These are phyloP conservation scores for Cyprinella venusta DNA, from an alignment of 2,797 vertebrate species.

Conservation along the genomic window DNA sequence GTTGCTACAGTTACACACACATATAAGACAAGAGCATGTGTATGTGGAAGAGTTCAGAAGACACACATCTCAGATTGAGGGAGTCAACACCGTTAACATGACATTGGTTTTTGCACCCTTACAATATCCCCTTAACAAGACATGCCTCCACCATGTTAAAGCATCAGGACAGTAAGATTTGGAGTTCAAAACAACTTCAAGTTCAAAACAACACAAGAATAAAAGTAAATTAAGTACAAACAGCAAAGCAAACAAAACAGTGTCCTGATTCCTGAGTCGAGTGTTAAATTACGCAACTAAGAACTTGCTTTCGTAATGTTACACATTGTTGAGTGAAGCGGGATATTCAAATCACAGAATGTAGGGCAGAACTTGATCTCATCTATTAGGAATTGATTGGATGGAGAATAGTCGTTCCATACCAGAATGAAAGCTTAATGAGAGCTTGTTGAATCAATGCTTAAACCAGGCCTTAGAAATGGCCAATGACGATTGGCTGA, in stretches of 20 bases:
- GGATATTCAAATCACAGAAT: background rate
- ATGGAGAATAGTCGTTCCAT: background rate
- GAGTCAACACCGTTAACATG: background rate
- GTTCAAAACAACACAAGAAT: background rate
- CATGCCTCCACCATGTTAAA: conserved; percentile 17
- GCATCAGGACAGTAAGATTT: background rate
- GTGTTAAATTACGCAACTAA: background rate
- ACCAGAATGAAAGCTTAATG: background rate
- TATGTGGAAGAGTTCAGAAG: background rate
- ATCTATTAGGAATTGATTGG: background rate
- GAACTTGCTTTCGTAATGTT: background rate
- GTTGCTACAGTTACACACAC: conserved; percentile 44
- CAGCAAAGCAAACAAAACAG: background rate
- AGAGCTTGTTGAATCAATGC: background rate
- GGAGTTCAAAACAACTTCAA: background rate
- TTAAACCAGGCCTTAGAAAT: background rate
- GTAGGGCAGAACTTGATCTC: background rate
- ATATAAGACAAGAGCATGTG: background rate
- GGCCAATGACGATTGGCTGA: background rate
- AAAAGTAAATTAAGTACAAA: background rate
- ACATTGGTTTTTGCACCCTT: conserved; percentile 5
- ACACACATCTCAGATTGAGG: conserved; percentile 30
- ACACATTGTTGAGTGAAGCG: background rate
- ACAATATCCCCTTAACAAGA: background rate
- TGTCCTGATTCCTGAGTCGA: background rate